Evolutionary conservation across 1,140 invertebrate genomes (phyloP).

Genomic region (Portunus trituberculatus): DNA sequence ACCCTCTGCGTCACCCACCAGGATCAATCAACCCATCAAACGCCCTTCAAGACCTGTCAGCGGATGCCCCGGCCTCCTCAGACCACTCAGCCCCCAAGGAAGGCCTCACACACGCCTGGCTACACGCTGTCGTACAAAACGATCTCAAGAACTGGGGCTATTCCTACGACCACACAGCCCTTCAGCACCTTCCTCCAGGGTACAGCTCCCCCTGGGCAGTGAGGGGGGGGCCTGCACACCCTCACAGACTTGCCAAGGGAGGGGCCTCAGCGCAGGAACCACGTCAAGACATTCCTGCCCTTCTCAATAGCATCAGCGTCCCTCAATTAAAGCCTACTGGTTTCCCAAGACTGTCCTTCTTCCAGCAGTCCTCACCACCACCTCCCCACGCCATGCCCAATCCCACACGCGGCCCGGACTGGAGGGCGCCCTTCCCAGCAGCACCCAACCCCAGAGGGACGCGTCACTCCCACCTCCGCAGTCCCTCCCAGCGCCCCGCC

Average conservation of each 20-base stretch:
- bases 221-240: no score
- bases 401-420: background rate
- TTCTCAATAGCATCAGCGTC: background rate
- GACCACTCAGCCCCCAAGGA: background rate
- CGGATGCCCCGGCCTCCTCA: background rate
- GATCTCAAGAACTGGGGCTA: conserved; percentile 60
- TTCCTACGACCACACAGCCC: conserved; percentile 53
- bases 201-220: background rate
- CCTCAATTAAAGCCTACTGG: background rate
- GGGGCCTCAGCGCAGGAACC: background rate
- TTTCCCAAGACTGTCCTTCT: background rate
- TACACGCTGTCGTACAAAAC: conserved; percentile 61
- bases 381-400: background rate
- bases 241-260: background rate
- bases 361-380: background rate
- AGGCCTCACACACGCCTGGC: conserved; percentile 57
- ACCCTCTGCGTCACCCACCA: no score
- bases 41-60: no score
- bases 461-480: background rate
- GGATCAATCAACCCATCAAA: no score
- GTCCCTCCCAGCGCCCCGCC: background rate
- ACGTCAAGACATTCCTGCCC: background rate
- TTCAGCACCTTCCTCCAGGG: conserved; percentile 24
- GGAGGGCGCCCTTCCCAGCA: background rate
- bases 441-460: background rate